phyloP scores from a whole-genome alignment of 2,113 vertebrate genomes.

The Echinops telfairi region DNA sequence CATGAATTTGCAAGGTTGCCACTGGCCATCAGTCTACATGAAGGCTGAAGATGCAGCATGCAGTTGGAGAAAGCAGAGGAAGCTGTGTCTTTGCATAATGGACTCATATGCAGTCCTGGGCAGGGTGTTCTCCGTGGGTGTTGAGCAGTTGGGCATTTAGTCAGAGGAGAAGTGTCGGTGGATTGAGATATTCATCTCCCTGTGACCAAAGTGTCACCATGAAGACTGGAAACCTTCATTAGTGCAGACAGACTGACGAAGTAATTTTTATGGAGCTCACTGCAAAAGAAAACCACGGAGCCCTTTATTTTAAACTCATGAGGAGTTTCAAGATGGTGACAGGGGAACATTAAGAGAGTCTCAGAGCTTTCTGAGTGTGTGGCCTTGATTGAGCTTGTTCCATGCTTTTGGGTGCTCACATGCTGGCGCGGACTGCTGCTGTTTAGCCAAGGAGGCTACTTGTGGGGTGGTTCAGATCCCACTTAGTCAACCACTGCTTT shows the following conservation, averaged over 20 bases:
- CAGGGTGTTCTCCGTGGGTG: rapidly evolving
- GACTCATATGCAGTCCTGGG: background rate
- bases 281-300: background rate
- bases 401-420: background rate
- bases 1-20: background rate
- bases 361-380: background rate
- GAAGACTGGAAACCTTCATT: too few relatives aligned
- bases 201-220: too few relatives aligned
- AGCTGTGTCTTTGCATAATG: rapidly evolving
- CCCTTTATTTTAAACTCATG: background rate
- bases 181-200: background rate
- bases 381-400: background rate
- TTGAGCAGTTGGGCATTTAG: background rate
- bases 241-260: background rate
- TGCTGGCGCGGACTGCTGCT: background rate
- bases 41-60: background rate
- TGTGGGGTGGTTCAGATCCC: background rate
- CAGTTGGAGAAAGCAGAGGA: background rate
- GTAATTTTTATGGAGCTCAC: background rate
- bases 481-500: too few relatives aligned
- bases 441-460: background rate
- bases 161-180: background rate
- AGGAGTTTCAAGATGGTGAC: background rate
- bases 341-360: background rate
- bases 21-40: too few relatives aligned